Evolutionary conservation across 2,113 vertebrate species (phyloP), one percentile per base, ranked within the genome.

Genomic region (Mellivora capensis): DNA sequence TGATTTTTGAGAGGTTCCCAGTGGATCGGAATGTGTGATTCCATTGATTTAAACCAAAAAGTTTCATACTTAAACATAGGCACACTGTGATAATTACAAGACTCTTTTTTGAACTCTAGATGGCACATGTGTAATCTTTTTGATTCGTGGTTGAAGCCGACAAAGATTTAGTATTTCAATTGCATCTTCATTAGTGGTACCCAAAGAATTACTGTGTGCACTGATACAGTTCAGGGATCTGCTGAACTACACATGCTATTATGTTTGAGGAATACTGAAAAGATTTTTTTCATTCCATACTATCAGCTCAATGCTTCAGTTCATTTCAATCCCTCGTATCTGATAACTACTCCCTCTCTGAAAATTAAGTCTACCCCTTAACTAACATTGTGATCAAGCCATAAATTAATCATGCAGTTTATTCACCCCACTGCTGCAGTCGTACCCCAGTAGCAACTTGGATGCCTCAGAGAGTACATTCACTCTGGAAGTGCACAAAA

Each of bases 341-440:
- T 77, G 52, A 61, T 97, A 90, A 86, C 77, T 81, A 42, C 25
- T 95, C 44, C 83, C 80, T 93, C 94, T 71, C 74, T 77, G 95
- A 96, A 97, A 92, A 97, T 97, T 90, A 97, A 93, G 44, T 81
- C 81, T 96, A 87, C 25, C 57, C 64, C 3, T 90, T 98, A 96
- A 96, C 93, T 91, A 96, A 94, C 39, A 77, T 18, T 67, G 71
- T 6, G 49, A 81, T 88, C 80, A 94, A 96, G 81, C 44, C 81
- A 88, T 90, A 95, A 95, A 97, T 98, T 92, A 95, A 96, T 97
- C 92, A 92, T 57, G 62, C 31, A 49, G 64, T 82, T 94, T 87
- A 92, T 59, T 83, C 87, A 62, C 83, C 31, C 62, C 62, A 31
- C 34, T 18, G 31, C 47, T 80, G 52, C 37, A 83, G 25, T 87